Conservation (phyloP, 1,140 invertebrate species). For the Lepidurus arcticus region DNA sequence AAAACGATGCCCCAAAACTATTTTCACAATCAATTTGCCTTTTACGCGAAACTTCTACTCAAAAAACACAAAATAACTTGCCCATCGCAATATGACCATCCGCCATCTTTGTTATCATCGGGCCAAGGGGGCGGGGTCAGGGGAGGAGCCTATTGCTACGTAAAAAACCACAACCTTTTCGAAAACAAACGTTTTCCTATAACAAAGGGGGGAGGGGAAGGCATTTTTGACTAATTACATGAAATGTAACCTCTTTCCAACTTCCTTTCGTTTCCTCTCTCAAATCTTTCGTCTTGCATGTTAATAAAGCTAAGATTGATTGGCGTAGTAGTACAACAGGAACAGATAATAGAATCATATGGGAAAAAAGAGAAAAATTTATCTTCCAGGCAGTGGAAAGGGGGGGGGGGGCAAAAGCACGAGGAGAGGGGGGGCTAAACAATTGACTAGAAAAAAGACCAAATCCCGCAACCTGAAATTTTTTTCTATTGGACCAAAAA, state of each 20-base stretch:
- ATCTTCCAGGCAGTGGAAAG: not conserved
- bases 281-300: not conserved
- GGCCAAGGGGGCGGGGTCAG: not conserved
- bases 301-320: conserved; percentile 22
- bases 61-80: too few species aligned
- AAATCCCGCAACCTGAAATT: conserved; percentile 21
- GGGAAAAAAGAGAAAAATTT: not conserved
- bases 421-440: not conserved
- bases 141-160: not conserved
- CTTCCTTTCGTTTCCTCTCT: too few species aligned
- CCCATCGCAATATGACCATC: too few species aligned
- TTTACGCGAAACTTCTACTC: too few species aligned
- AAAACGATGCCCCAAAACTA: too few species aligned
- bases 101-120: too few species aligned
- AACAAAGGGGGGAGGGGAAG: not conserved
- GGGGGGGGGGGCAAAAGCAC: not conserved
- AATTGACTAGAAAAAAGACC: conserved; percentile 15
- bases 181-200: conserved; percentile 11
- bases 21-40: too few species aligned
- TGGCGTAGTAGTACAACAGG: not conserved
- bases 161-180: conserved; percentile 19
- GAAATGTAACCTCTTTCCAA: too few species aligned
- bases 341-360: not conserved
- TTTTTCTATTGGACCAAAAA: not conserved
- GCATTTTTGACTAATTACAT: not conserved